Base-by-base conservation (phyloP, 2,113 vertebrate species). In the Tricholaema leucomelas region DNA sequence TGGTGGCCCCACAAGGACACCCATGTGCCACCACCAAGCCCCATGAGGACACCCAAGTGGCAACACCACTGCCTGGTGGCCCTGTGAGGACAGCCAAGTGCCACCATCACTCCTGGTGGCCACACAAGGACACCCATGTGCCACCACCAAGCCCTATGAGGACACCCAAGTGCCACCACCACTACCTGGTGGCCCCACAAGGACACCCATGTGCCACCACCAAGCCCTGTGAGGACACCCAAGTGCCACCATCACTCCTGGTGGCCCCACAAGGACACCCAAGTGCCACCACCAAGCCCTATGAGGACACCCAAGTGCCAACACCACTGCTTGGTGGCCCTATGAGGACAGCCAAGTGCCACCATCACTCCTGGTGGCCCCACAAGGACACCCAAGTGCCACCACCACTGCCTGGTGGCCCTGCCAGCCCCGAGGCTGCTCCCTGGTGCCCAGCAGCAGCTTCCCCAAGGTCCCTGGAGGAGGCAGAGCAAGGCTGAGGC, bases 41-140 rank as follows among this genome's bases (percentile, higher is more conserved):
- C 70, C 4, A 2, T 0, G 0, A 30, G 59, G 16, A 30, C 5
- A n/a, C n/a, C n/a, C n/a, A n/a, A n/a, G n/a, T n/a, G 60, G 42
- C 42, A 44, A 6, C 42, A 44, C 19, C 28, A 2, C n/a, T 9
- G 70, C 36, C 38, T 30, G 59, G 42, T 6, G 42, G 15, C 42
- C 5, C 42, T 44, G 42, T 44, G 42, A 18, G 42, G 42, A 44
- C 42, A 44, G 42, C 42, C 42, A 44, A 18, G 42, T 17, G 42
- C 7, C 42, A 44, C 42, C 42, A 44, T 8, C 42, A 44, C 42
- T 44, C 42, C 8, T 44, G n/a, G n/a, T n/a, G n/a, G n/a, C n/a
- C n/a, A n/a, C n/a, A n/a, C n/a, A n/a, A n/a, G n/a, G n/a, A n/a
- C n/a, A 1, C 44, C 40, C 40, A 42, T 14, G 40, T 14, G 40